Conservation (phyloP, 1,140 invertebrate genomes). For the Drosophila sp. region DNA sequence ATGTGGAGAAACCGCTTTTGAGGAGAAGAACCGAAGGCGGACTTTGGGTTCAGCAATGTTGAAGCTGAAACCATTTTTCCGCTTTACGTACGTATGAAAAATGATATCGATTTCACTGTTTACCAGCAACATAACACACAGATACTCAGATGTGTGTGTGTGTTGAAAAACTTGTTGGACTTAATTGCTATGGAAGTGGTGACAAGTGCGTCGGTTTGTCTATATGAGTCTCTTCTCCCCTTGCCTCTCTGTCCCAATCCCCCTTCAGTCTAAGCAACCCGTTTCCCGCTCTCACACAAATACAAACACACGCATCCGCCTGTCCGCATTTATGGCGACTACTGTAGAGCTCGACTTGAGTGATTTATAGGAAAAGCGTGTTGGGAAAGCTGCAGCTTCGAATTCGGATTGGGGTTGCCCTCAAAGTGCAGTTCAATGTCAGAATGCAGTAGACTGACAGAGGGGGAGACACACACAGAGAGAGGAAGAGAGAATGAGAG, state of each 20-base stretch:
- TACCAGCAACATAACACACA: conserved; percentile 21
- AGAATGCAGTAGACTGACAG: conserved; percentile 31
- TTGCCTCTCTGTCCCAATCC: background rate
- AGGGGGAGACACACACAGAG: conserved; percentile 1
- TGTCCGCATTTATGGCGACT: conserved; percentile 22
- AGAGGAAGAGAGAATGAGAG: background rate
- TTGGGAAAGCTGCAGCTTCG: conserved; percentile 54
- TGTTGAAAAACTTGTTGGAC: conserved; percentile 57
- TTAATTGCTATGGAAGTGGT: conserved; percentile 64
- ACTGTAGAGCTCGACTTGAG: conserved; percentile 37
- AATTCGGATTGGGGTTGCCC: conserved; percentile 6
- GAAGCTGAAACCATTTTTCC: conserved; percentile 70
- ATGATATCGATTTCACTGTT: conserved; percentile 76
- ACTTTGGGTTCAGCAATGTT: conserved; percentile 22
- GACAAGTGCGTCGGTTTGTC: conserved; percentile 56
- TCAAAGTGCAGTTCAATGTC: conserved; percentile 48
- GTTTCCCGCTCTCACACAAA: conserved; percentile 38
- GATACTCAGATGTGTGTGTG: background rate
- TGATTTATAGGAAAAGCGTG: conserved; percentile 74
- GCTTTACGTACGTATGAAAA: conserved; percentile 62
- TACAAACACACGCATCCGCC: conserved; percentile 28
- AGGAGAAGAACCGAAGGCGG: background rate
- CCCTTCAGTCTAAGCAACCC: conserved; percentile 12
- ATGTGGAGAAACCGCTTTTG: conserved; percentile 26
- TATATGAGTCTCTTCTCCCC: background rate